Evolutionary conservation across 2,888 invertebrate genomes (phyloP).

Genomic region (Lycocerus yunnanus): DNA sequence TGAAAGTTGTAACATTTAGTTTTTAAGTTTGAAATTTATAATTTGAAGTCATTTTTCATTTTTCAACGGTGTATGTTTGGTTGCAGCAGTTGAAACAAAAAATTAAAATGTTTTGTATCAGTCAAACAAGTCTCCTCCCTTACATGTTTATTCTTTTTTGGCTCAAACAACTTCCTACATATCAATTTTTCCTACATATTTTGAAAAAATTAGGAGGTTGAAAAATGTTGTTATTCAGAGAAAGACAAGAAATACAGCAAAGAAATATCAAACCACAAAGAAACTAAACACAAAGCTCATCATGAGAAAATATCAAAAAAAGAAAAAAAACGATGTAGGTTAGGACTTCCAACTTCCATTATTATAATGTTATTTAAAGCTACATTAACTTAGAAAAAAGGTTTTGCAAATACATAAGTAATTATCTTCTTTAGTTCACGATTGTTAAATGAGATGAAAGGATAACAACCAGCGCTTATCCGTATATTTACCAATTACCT

Average conservation of each 20-base stretch:
- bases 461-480: not conserved
- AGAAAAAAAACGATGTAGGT: not conserved
- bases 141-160: not conserved
- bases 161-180: not conserved
- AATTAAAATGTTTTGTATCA: not conserved
- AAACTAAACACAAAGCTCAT: not conserved
- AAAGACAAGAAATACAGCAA: not conserved
- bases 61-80: not conserved
- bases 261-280: not conserved
- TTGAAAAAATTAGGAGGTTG: not conserved
- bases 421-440: not conserved
- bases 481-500: not conserved
- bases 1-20: too few species aligned
- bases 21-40: too few species aligned
- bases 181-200: not conserved
- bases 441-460: not conserved
- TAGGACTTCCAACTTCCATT: not conserved
- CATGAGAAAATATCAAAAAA: not conserved
- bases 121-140: not conserved
- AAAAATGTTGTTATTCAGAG: not conserved
- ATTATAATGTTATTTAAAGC: not conserved
- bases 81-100: not conserved
- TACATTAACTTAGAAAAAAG: not conserved
- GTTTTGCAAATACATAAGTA: not conserved
- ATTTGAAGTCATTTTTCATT: too few species aligned